phyloP scores from a whole-genome alignment of 1,140 invertebrate species.

The Zophobas atratus region DNA sequence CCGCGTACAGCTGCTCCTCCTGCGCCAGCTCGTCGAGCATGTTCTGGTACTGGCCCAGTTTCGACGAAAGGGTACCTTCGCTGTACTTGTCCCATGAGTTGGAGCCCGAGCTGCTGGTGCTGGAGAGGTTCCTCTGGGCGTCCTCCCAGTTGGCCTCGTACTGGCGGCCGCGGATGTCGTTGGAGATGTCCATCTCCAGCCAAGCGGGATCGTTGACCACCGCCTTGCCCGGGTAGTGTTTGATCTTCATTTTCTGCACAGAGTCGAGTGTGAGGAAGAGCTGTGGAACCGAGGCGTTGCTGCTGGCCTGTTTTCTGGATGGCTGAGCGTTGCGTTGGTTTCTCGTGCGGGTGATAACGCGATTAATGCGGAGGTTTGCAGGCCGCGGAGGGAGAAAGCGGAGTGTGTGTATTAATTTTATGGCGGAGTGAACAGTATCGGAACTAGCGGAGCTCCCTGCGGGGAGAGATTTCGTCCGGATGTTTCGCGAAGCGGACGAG shows the following conservation, averaged over 20 bases:
- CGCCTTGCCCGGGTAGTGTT: constrained; percentile 85
- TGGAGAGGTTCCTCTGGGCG: constrained; percentile 67
- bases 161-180: constrained; percentile 78
- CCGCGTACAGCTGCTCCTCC: constrained; percentile 49
- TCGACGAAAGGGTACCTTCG: constrained; percentile 58
- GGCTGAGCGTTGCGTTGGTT: not conserved
- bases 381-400: not conserved
- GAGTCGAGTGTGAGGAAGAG: not conserved
- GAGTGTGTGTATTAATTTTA: not conserved
- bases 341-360: not conserved
- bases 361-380: not conserved
- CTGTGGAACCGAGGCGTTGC: constrained; percentile 11
- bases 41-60: constrained; percentile 63
- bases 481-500: too few relatives aligned
- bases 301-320: constrained; percentile 17
- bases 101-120: constrained; percentile 56
- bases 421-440: not conserved
- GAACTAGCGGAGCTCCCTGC: too few relatives aligned
- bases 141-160: constrained; percentile 89
- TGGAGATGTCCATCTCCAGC: constrained; percentile 74
- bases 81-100: constrained; percentile 64
- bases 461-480: too few relatives aligned
- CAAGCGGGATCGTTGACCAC: constrained; percentile 80
- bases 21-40: constrained; percentile 62
- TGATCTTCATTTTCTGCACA: constrained; percentile 79